Percentiles rank a stretch among this genome's conserved stretches.
Evolutionary conservation across 2,888 invertebrate species (phyloP).

Genomic region (Mythimna vitellina): DNA sequence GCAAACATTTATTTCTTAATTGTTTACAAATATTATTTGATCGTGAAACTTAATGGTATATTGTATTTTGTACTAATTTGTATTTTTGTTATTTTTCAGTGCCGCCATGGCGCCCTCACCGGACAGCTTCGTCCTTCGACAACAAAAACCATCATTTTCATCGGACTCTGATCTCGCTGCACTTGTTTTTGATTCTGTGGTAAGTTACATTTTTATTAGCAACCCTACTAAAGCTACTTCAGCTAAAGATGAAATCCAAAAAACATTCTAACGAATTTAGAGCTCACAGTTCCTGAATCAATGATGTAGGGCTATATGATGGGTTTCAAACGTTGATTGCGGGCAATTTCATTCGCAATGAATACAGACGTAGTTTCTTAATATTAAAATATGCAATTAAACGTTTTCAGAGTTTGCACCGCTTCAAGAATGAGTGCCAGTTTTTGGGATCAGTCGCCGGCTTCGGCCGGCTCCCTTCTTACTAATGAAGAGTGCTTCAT

Average conservation of each 20-base stretch:
- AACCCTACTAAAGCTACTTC: not conserved
- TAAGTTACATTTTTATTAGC: constrained; percentile 69
- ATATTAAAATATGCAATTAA: constrained; percentile 27
- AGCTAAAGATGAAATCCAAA: constrained; percentile 1
- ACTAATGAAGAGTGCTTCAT: constrained; percentile 86
- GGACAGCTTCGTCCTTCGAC: constrained; percentile 92
- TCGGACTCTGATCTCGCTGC: constrained; percentile 75
- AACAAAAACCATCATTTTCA: constrained; percentile 89
- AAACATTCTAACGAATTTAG: not conserved
- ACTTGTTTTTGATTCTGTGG: constrained; percentile 78
- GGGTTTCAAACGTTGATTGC: not conserved
- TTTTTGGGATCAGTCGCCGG: constrained; percentile 83
- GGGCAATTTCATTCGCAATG: not conserved
- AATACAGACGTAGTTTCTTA: not conserved
- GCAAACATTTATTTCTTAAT: too few species aligned
- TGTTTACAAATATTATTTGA: too few species aligned
- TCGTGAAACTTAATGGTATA: not conserved
- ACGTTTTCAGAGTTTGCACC: constrained; percentile 78
- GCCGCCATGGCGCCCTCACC: constrained; percentile 95
- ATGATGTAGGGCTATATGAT: not conserved
- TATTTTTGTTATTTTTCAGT: constrained; percentile 89
- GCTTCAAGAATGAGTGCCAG: constrained; percentile 83
- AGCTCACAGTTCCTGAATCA: not conserved
- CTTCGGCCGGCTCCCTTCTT: constrained; percentile 87
- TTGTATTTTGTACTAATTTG: constrained; percentile 9